Conservation (phyloP, 2,113 vertebrate genomes). For the Recurvirostra avosetta region DNA sequence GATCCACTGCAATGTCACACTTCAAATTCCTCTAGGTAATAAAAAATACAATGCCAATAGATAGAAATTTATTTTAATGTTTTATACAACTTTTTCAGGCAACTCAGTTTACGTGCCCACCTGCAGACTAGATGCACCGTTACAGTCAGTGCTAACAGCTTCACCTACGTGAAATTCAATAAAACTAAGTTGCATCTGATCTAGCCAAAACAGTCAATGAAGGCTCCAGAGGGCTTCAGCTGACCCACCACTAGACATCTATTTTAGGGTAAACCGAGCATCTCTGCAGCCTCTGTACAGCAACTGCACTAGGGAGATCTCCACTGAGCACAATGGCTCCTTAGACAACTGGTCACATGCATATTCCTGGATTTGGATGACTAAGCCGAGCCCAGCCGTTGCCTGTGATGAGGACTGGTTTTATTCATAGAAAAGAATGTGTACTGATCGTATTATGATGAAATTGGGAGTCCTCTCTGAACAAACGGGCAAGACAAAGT, state of each 20-base stretch:
- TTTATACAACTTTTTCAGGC: background rate
- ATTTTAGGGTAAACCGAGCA: background rate
- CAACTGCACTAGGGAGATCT: background rate
- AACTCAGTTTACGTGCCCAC: background rate
- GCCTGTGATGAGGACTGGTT: background rate
- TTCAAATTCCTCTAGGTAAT: background rate
- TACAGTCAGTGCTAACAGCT: background rate
- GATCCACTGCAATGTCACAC: background rate
- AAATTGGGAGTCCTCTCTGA: background rate
- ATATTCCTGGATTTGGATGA: background rate
- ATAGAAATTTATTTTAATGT: background rate
- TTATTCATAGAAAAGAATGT: background rate
- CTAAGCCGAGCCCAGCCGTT: accelerated
- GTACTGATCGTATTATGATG: background rate
- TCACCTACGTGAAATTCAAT: background rate
- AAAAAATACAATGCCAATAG: background rate
- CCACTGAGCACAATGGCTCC: background rate
- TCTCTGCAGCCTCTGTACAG: background rate
- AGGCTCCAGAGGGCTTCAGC: background rate
- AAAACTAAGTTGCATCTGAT: background rate
- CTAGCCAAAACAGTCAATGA: background rate
- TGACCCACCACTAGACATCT: accelerated
- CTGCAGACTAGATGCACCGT: background rate
- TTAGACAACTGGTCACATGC: background rate
- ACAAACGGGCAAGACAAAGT: too few species aligned